These are phyloP conservation scores for Nothoprocta pentlandii DNA, from an alignment of 2,113 vertebrate genomes.

Conservation along the genomic window DNA sequence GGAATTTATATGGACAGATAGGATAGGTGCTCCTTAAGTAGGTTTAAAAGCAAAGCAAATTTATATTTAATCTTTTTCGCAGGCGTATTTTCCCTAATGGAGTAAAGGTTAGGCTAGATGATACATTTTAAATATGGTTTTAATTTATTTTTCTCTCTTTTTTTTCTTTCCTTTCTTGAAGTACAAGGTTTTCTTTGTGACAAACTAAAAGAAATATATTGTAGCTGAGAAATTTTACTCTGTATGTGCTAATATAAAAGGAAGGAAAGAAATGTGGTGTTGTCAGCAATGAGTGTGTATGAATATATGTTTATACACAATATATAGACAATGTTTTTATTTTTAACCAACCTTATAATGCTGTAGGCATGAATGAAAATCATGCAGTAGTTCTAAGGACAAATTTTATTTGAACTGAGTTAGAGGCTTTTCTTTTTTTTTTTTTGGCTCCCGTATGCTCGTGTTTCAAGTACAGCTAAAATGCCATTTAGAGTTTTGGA, in stretches of 20 bases:
- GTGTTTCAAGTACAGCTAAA: slow-evolving; percentile 20
- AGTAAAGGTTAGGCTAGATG: slow-evolving; percentile 79
- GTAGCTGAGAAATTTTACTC: slow-evolving; percentile 46
- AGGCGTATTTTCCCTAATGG: slow-evolving; percentile 81
- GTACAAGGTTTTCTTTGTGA: slow-evolving; percentile 69
- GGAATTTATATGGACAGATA: slow-evolving; percentile 86
- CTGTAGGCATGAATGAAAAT: slow-evolving; percentile 59
- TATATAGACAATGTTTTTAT: slow-evolving; percentile 46
- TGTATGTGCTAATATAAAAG: slow-evolving; percentile 41
- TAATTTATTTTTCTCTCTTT: slow-evolving; percentile 75
- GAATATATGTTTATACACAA: slow-evolving; percentile 47
- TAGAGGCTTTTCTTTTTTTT: not conserved
- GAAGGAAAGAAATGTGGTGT: slow-evolving; percentile 1
- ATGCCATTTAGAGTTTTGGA: not conserved
- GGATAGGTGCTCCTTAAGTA: slow-evolving; percentile 83
- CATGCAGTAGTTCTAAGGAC: slow-evolving; percentile 40
- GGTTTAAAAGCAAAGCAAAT: slow-evolving; percentile 87
- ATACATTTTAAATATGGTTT: slow-evolving; percentile 80
- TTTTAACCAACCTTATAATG: slow-evolving; percentile 65
- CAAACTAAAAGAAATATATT: slow-evolving; percentile 60
- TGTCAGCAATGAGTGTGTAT: slow-evolving; percentile 49
- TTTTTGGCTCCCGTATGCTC: not conserved
- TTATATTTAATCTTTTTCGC: slow-evolving; percentile 85
- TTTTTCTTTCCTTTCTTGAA: slow-evolving; percentile 49
- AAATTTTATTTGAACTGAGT: not conserved